Percentiles rank a stretch among this genome's conserved stretches.
Conservation (phyloP, 1,140 invertebrate species). For the Drosophila eugracilis region DNA sequence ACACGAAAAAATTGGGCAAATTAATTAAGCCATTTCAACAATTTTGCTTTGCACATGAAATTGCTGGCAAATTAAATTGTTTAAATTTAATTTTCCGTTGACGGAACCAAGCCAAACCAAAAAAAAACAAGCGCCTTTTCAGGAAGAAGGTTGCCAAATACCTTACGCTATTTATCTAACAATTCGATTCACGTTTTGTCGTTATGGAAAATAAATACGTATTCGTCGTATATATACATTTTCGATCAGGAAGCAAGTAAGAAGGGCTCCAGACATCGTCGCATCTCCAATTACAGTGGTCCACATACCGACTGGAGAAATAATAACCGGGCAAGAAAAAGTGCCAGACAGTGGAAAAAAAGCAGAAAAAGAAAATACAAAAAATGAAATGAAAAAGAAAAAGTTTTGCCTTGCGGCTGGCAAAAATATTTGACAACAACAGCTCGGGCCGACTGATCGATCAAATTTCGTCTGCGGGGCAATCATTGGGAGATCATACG, state of each 20-base stretch:
- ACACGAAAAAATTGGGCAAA: slow-evolving; percentile 68
- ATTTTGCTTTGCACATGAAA: slow-evolving; percentile 69
- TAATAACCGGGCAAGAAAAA: slow-evolving; percentile 24
- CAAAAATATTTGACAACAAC: slow-evolving; percentile 60
- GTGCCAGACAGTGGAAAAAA: slow-evolving; percentile 9
- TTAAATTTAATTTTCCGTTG: slow-evolving; percentile 74
- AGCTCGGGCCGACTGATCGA: slow-evolving; percentile 61
- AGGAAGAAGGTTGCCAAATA: slow-evolving; percentile 54
- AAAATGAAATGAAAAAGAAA: slow-evolving; percentile 37
- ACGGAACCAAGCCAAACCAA: slow-evolving; percentile 22
- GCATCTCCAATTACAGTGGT: slow-evolving; percentile 52
- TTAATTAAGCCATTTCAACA: slow-evolving; percentile 77
- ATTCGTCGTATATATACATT: neutral
- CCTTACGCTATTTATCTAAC: slow-evolving; percentile 53
- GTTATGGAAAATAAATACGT: slow-evolving; percentile 52
- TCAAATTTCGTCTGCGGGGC: slow-evolving; percentile 64
- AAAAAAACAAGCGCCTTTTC: slow-evolving; percentile 10
- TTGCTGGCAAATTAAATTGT: slow-evolving; percentile 75
- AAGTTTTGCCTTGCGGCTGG: slow-evolving; percentile 57
- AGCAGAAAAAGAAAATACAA: slow-evolving; percentile 18
- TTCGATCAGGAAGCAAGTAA: slow-evolving; percentile 45
- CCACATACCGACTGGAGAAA: slow-evolving; percentile 42
- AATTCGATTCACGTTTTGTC: slow-evolving; percentile 68
- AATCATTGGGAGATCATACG: slow-evolving; percentile 53
- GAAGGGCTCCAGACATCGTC: slow-evolving; percentile 45